Conservation (phyloP, 2,113 vertebrate genomes). For the Leptosomus discolor region DNA sequence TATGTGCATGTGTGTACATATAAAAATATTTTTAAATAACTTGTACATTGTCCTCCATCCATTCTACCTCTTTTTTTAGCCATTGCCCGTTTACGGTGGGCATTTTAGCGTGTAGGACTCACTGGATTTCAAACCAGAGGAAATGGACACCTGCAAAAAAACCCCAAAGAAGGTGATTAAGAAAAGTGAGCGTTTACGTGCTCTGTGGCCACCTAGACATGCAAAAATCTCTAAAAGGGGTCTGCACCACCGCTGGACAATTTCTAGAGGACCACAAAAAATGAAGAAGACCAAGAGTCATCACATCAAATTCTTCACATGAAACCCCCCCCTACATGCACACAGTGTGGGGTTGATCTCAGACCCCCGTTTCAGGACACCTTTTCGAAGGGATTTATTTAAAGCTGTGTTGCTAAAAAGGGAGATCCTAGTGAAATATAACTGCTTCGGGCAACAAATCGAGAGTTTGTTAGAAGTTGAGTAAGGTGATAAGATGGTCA, state of each 20-base stretch:
- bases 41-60: not conserved
- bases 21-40: not conserved
- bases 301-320: not conserved
- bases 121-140: not conserved
- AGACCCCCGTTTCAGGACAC: not conserved
- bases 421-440: not conserved
- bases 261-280: not conserved
- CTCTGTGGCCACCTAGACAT: not conserved
- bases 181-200: not conserved
- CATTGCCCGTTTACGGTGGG: not conserved
- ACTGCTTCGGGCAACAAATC: not conserved
- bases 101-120: not conserved
- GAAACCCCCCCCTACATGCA: not conserved
- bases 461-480: not conserved
- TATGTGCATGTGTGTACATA: not conserved
- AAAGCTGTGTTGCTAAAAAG: not conserved
- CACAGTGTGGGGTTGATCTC: not conserved
- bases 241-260: not conserved
- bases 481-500: not conserved
- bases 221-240: not conserved
- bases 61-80: not conserved
- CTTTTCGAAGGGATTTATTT: not conserved
- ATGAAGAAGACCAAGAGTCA: not conserved
- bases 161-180: fast-evolving
- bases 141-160: not conserved